Evolutionary conservation across 2,113 vertebrate species (phyloP).

Genomic region (Tachysurus fulvidraco): DNA sequence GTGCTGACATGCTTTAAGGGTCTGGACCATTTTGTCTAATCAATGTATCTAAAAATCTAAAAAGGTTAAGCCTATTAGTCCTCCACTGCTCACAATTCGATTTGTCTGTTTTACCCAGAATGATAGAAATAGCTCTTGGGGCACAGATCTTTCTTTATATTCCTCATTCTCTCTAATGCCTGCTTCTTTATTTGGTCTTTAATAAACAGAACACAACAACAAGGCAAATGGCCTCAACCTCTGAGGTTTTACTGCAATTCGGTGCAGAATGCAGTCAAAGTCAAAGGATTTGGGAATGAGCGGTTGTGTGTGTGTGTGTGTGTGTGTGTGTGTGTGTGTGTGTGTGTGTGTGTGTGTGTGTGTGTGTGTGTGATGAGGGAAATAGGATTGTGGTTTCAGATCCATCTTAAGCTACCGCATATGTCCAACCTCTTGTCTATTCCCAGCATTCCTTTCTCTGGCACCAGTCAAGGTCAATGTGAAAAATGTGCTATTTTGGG

Average conservation of each 20-base stretch:
- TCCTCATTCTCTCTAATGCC: constrained; percentile 35
- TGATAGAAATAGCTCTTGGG: constrained; percentile 17
- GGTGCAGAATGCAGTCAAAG: constrained; percentile 46
- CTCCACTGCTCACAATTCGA: constrained; percentile 43
- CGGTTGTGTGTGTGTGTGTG: constrained; percentile 4
- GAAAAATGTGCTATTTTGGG: constrained; percentile 40
- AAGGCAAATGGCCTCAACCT: constrained; percentile 49
- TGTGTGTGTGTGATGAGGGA: constrained; percentile 18
- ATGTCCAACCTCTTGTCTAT: constrained; percentile 36
- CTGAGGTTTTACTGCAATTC: constrained; percentile 52
- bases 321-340: constrained; percentile 3
- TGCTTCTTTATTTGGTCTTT: constrained; percentile 63
- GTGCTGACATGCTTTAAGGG: constrained; percentile 53
- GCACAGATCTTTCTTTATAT: neutral
- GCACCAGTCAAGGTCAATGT: constrained; percentile 11
- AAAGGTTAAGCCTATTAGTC: constrained; percentile 51
- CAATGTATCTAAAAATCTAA: constrained; percentile 69
- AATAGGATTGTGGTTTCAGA: constrained; percentile 56
- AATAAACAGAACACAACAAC: constrained; percentile 60
- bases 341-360: constrained; percentile 1
- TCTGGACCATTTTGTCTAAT: constrained; percentile 58
- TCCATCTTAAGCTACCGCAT: constrained; percentile 60
- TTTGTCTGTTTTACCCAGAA: constrained; percentile 25
- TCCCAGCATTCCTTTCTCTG: neutral
- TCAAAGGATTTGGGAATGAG: constrained; percentile 37